Conservation (phyloP, 2,888 invertebrate species). For the Thecocarcelia acutangulata region DNA sequence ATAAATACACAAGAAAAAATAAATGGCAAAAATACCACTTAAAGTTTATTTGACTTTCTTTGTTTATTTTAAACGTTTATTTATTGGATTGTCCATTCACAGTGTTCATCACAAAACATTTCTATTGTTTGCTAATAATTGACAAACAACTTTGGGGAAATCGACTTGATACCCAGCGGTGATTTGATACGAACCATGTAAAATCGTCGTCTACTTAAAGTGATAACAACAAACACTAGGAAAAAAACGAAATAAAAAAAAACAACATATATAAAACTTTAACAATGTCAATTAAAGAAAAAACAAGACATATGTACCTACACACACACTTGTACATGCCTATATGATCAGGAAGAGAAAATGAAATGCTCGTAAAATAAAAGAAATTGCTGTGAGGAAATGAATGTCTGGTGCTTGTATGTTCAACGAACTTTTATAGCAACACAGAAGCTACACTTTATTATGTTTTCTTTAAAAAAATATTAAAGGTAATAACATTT, state of each 20-base stretch:
- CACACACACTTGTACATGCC: too few species aligned
- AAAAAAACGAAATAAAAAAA: conserved; percentile 10
- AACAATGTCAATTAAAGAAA: background rate
- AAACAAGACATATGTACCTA: too few species aligned
- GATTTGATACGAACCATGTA: conserved; percentile 43
- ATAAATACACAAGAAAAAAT: background rate
- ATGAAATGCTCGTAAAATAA: too few species aligned
- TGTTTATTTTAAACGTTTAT: background rate
- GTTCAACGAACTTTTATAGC: too few species aligned
- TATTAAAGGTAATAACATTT: too few species aligned
- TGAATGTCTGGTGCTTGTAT: too few species aligned
- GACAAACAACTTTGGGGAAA: conserved; percentile 59
- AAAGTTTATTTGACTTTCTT: too few species aligned
- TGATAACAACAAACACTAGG: conserved; percentile 48
- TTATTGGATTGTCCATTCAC: background rate
- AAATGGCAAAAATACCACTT: background rate
- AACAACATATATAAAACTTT: background rate
- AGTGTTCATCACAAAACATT: background rate
- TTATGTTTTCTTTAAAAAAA: too few species aligned
- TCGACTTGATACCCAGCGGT: conserved; percentile 41
- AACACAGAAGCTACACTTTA: too few species aligned
- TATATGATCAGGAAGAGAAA: too few species aligned
- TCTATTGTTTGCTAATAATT: conserved; percentile 53
- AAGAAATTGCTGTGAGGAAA: too few species aligned
- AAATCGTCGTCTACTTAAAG: conserved; percentile 33